phyloP scores from a whole-genome alignment of 2,888 invertebrate genomes.

The Pyrrhosoma nymphula region DNA sequence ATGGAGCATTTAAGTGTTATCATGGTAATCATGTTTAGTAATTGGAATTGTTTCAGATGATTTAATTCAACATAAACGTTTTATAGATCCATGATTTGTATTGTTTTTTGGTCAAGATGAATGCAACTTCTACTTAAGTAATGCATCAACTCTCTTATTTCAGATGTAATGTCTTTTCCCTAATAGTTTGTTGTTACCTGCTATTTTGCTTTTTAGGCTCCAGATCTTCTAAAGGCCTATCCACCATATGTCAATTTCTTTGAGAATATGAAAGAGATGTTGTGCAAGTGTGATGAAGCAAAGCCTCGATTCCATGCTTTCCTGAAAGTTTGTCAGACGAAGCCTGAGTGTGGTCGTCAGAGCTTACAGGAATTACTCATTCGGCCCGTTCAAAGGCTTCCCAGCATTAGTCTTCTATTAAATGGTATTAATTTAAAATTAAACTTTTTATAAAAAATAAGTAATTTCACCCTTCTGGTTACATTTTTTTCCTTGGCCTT shows the following conservation, averaged over 20 bases:
- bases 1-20: too few relatives aligned
- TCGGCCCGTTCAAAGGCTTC: conserved; percentile 97
- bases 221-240: conserved; percentile 87
- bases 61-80: too few relatives aligned
- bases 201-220: conserved; percentile 39
- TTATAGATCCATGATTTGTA: too few relatives aligned
- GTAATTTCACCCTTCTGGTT: too few relatives aligned
- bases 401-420: conserved; percentile 95
- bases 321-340: conserved; percentile 95
- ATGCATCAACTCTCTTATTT: too few relatives aligned
- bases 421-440: conserved; percentile 84
- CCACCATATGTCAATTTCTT: conserved; percentile 99
- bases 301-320: conserved; percentile 99
- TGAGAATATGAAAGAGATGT: conserved; percentile 96
- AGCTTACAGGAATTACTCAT: conserved; percentile 97
- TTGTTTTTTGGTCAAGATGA: too few relatives aligned
- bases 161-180: too few relatives aligned
- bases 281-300: conserved; percentile 92
- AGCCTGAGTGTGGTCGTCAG: conserved; percentile 97
- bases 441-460: neutral
- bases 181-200: neutral
- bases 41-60: too few relatives aligned
- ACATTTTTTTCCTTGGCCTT: too few relatives aligned
- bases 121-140: too few relatives aligned
- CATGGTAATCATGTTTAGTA: too few relatives aligned